A percentile compares a stretch with the other conserved stretches of the same genome.
Conservation (phyloP, 1,140 invertebrate species). For the Drosophila bifasciata region DNA sequence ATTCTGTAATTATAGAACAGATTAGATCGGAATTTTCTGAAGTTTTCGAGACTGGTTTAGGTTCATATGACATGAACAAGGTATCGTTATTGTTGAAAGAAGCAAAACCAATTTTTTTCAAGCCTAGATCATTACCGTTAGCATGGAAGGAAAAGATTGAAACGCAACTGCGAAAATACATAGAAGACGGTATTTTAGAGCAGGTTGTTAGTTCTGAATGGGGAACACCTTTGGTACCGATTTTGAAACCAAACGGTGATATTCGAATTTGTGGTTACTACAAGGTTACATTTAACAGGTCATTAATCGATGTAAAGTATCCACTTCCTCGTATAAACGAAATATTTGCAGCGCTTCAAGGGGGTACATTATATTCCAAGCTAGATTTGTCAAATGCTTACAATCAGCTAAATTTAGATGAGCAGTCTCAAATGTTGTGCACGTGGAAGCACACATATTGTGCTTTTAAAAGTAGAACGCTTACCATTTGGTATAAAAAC, state of each 20-base stretch:
- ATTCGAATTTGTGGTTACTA: slow-evolving; percentile 85
- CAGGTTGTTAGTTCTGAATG: slow-evolving; percentile 70
- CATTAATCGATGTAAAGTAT: slow-evolving; percentile 69
- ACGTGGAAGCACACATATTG: slow-evolving; percentile 51
- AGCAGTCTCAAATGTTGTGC: slow-evolving; percentile 40
- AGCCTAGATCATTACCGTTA: slow-evolving; percentile 16
- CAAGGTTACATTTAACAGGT: slow-evolving; percentile 80
- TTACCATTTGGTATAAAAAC: too few relatives aligned
- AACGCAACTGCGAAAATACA: too few relatives aligned
- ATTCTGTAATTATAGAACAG: too few relatives aligned
- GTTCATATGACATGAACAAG: slow-evolving; percentile 8
- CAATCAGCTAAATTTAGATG: slow-evolving; percentile 75
- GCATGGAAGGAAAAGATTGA: too few relatives aligned
- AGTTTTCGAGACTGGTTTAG: too few relatives aligned
- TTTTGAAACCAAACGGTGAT: slow-evolving; percentile 79
- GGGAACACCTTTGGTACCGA: slow-evolving; percentile 81
- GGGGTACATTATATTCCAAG: slow-evolving; percentile 70
- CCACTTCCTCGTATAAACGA: slow-evolving; percentile 41
- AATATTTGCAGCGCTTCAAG: slow-evolving; percentile 17
- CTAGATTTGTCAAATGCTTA: slow-evolving; percentile 78
- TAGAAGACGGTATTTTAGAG: too few relatives aligned
- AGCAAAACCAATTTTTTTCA: slow-evolving; percentile 7
- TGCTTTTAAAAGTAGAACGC: slow-evolving; percentile 51
- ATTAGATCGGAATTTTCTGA: too few relatives aligned
- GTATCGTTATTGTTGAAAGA: neutral